Conservation (phyloP, 2,113 vertebrate species). For the Siniperca chuatsi region DNA sequence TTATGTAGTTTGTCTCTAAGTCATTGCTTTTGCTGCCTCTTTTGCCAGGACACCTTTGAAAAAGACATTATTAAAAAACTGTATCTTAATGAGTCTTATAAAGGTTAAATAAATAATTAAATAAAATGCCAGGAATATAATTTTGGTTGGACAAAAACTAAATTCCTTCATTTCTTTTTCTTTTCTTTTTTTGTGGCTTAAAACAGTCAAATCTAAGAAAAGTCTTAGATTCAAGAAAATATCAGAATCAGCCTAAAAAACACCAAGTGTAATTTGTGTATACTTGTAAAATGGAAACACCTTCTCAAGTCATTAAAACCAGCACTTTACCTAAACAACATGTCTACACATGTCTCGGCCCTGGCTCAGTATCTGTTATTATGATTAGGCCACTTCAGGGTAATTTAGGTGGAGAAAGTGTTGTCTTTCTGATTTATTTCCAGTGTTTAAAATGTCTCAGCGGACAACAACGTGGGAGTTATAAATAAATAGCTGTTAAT, state of each 20-base stretch:
- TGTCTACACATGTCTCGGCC: neutral
- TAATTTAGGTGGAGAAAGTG: conserved; percentile 11
- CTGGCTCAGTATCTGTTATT: neutral
- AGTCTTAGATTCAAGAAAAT: neutral
- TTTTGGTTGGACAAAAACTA: neutral
- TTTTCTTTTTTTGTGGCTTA: neutral
- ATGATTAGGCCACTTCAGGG: neutral
- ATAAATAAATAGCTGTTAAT: conserved; percentile 34
- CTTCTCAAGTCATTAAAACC: neutral
- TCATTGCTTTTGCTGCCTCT: neutral
- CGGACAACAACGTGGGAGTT: conserved; percentile 26
- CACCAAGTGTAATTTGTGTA: neutral
- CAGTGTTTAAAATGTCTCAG: conserved; percentile 32
- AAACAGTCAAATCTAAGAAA: neutral
- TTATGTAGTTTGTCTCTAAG: neutral
- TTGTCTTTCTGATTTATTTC: conserved; percentile 27
- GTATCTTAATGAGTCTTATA: neutral
- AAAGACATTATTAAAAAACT: neutral
- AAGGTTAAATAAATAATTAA: neutral
- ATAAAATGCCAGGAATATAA: neutral
- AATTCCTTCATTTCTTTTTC: neutral
- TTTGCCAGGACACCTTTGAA: neutral
- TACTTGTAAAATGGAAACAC: neutral
- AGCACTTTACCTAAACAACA: neutral
- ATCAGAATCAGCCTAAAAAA: neutral